Conservation (phyloP, 30 jellyfish, hydroid and myxozoan species). For the Aurelia coerulea region DNA sequence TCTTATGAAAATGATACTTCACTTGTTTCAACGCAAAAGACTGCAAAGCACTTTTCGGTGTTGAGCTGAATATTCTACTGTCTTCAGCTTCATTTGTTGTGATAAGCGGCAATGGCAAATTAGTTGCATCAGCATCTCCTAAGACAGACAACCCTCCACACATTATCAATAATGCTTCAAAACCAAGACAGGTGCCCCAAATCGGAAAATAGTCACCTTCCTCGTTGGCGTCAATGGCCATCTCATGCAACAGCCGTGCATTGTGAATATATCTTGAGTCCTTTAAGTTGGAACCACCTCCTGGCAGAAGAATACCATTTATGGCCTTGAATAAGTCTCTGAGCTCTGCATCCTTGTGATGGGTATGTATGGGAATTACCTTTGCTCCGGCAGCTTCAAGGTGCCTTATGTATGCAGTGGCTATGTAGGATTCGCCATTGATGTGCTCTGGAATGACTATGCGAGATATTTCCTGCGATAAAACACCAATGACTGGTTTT, state of each 20-base stretch:
- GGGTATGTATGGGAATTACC: slow-evolving; percentile 74
- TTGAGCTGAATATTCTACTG: slow-evolving; percentile 31
- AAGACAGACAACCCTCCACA: slow-evolving; percentile 42
- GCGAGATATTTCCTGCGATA: slow-evolving; percentile 58
- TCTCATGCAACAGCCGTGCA: slow-evolving; percentile 26
- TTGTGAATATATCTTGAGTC: slow-evolving; percentile 48
- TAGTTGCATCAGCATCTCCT: slow-evolving; percentile 66
- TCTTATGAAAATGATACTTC: slow-evolving; percentile 77
- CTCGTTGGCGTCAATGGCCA: slow-evolving; percentile 69
- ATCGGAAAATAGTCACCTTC: slow-evolving; percentile 76
- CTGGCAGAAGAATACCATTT: slow-evolving; percentile 82
- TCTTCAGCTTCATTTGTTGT: slow-evolving; percentile 12
- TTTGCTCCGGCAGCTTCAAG: slow-evolving; percentile 78
- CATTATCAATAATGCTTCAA: slow-evolving; percentile 73
- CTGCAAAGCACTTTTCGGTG: slow-evolving; percentile 13
- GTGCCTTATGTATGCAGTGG: slow-evolving; percentile 76
- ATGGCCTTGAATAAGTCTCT: slow-evolving; percentile 37
- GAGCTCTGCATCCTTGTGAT: slow-evolving; percentile 22
- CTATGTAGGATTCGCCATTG: slow-evolving; percentile 43
- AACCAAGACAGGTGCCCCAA: slow-evolving; percentile 88
- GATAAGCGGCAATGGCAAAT: slow-evolving; percentile 51
- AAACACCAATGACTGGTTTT: slow-evolving; percentile 69
- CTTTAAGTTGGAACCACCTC: slow-evolving; percentile 77
- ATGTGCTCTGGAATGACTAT: slow-evolving; percentile 36
- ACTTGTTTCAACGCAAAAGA: slow-evolving; percentile 17